Base-by-base conservation (phyloP, 2,888 invertebrate genomes). In the Caenorhabditis zanzibari region DNA sequence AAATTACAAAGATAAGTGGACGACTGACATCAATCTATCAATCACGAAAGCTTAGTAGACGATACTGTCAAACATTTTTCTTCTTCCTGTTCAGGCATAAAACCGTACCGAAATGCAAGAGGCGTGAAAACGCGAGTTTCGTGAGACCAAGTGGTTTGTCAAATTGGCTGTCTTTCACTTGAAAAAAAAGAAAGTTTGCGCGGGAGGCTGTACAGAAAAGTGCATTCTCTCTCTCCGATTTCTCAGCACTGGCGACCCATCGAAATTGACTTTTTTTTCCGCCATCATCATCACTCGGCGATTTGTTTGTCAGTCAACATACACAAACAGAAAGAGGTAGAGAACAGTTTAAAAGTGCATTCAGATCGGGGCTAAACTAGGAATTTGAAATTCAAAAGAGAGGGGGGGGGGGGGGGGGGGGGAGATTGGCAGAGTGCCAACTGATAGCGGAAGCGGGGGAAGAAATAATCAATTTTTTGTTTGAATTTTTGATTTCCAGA, bases 131-230 rank as follows among this genome's bases (percentile, higher is more conserved):
- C 61, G n/a, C 9, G 58, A 73, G 49, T 49, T 61, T 61, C 72
- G 72, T 54, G 56, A 41, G 64, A 64, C 74, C 56, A 64, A 75
- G 74, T 75, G 66, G 74, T 66, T 75, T 54, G 63, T 54, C 38
- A 54, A 63, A 63, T 49, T 73, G 38, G 72, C 59, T 63, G 24
- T 63, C 38, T 54, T 68, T 72, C 61, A 24, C 35, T 24, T 28
- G n/a, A 5, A 41, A 49, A 74, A 74, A 74, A 74, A 54, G 38
- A 69, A 69, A 75, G 74, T 75, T 75, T 75, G 64, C 74, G 58
- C 19, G 7, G 47, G 16, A 19, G n/a, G 19, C n/a, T n/a, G n/a
- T 44, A 66, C 56, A 54, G 35, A 56, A 75, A 75, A 75, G 74
- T 75, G 74, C 74, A 75, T 44, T 22, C 56, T 35, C 61, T 24